phyloP scores from a whole-genome alignment of 2,797 vertebrate genomes.

The Falco columbarius region DNA sequence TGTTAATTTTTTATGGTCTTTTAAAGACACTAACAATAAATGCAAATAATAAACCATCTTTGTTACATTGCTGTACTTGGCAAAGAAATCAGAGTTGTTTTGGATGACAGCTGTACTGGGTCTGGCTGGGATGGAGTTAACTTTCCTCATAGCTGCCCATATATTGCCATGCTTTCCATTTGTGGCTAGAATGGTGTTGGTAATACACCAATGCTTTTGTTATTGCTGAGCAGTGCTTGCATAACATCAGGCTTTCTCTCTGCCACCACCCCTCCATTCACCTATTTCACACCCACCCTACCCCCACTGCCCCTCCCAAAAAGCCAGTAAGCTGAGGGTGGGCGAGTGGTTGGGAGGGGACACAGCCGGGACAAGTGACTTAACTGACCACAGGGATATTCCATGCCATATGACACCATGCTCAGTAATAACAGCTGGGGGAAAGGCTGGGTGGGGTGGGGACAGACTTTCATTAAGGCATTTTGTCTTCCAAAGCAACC shows the following conservation, averaged over 20 bases:
- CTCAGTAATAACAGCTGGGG: background rate
- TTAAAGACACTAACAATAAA: conserved; percentile 20
- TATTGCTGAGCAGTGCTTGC: background rate
- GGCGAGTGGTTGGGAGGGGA: background rate
- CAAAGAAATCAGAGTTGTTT: background rate
- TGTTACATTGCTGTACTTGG: background rate
- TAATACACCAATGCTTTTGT: background rate
- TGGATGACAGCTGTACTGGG: background rate
- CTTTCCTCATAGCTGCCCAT: background rate
- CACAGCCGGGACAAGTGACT: background rate
- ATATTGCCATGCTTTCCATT: background rate
- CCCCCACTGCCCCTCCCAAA: no score
- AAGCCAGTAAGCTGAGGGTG: background rate
- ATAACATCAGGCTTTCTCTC: background rate
- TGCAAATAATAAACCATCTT: conserved; percentile 23
- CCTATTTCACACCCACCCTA: background rate
- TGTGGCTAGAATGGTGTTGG: background rate
- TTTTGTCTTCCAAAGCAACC: background rate
- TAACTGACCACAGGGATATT: background rate
- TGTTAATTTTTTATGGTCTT: conserved; percentile 35
- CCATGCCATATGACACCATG: background rate
- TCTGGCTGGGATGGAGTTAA: background rate
- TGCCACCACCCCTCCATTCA: background rate
- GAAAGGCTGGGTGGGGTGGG: accelerated
- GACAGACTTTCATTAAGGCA: background rate